Conservation (phyloP, 64 coral and sea anemone species). For the Trachythela sp. region DNA sequence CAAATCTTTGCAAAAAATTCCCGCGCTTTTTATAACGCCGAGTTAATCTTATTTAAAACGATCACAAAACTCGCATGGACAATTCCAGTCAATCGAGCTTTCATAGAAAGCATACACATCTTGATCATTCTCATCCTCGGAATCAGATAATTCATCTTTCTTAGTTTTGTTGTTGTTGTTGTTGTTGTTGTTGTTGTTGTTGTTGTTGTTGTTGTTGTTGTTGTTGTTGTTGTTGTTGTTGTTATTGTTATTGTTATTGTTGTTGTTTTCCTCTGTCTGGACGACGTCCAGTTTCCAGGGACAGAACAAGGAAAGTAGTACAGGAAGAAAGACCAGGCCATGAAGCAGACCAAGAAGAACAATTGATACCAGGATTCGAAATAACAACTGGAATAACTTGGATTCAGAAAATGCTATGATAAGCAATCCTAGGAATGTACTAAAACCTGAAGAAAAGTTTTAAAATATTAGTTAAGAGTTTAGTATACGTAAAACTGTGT, state of each 20-base stretch:
- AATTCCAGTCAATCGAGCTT: neutral
- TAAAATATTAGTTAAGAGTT: neutral
- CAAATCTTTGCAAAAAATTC: too few relatives aligned
- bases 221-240: too few relatives aligned
- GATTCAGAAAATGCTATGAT: neutral
- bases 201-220: neutral
- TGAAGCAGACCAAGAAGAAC: neutral
- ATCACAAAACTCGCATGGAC: neutral
- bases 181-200: neutral
- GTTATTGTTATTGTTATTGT: neutral
- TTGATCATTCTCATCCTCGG: neutral
- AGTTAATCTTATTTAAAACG: neutral
- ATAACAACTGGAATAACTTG: constrained; percentile 17
- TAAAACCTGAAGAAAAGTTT: neutral
- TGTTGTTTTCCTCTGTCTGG: neutral
- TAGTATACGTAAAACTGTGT: neutral
- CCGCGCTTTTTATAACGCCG: too few relatives aligned
- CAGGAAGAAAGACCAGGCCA: neutral
- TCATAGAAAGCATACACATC: neutral
- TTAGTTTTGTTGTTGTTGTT: too few relatives aligned
- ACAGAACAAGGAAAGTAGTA: constrained; percentile 5
- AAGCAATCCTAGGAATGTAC: neutral
- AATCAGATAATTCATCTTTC: neutral
- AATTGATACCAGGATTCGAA: neutral
- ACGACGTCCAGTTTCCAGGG: constrained; percentile 10